Evolutionary conservation across 2,113 vertebrate species (phyloP), one percentile per base, ranked within the genome.

Genomic region (Orycteropus afer): DNA sequence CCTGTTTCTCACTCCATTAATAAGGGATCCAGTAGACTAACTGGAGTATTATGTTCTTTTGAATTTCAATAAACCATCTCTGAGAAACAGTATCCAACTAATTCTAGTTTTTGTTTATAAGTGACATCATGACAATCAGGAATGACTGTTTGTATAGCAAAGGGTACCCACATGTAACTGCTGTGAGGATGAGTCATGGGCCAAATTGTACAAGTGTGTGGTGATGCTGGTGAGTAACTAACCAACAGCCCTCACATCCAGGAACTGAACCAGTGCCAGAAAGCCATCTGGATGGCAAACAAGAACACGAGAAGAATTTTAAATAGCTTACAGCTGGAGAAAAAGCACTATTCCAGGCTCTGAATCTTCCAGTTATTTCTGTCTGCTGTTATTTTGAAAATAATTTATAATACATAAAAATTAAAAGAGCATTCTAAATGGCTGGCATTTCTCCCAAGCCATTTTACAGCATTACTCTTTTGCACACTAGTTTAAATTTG

Each of bases 321-420:
- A 98, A 98, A 97, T 96, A 98, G 96, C 97, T 96, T 93, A 96
- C 96, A 98, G 96, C 94, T 96, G 92, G 97, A 94, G 81, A 90
- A 37, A 95, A 96, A 86, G 47, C 76, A 85, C 91, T 97, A 96
- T 96, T 97, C 96, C 86, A 86, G 93, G 91, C 94, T 89, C 77
- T 71, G 96, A 95, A 96, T 45, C 88, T 97, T 93, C 94, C 42
- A 93, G 89, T 84, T 97, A 88, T 95, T 96, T 95, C 87, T 97
- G 73, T 88, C 86, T 85, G 76, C 49, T 86, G 63, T 93, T 86
- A 76, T 27, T 34, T 51, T 86, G 83, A 97, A 97, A 98, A 63
- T 92, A 97, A 95, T n/a, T 73, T 63, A 37, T 45, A 65, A 18
- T n/a, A 94, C 20, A 96, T 73, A 95, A 96, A 97, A 88, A 90